Evolutionary conservation across 2,113 vertebrate species (phyloP).

Genomic region (Crotalus viridis): DNA sequence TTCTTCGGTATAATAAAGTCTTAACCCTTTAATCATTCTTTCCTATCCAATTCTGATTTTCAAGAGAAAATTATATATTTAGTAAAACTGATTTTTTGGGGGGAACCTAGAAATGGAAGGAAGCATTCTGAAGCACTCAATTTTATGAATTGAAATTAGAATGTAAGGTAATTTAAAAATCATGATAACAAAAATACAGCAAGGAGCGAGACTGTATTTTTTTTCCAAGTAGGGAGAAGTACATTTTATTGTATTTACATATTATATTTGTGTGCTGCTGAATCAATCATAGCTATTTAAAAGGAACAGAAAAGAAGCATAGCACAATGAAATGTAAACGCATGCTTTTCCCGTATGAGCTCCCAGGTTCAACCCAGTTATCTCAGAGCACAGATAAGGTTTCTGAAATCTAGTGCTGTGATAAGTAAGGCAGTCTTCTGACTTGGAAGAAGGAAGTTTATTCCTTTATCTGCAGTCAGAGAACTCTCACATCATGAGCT

Average conservation of each 20-base stretch:
- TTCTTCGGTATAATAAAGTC: not conserved
- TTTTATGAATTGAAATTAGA: not conserved
- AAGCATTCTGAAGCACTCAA: not conserved
- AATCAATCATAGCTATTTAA: not conserved
- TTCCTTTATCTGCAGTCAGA: not conserved
- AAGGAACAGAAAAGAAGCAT: not conserved
- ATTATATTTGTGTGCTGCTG: not conserved
- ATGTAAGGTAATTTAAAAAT: not conserved
- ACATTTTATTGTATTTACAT: not conserved
- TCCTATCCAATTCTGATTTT: not conserved
- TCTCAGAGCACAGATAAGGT: not conserved
- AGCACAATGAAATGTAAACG: not conserved
- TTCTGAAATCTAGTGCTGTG: not conserved
- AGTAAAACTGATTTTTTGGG: not conserved
- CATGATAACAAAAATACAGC: not conserved
- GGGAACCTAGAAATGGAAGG: not conserved
- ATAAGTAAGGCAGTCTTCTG: not conserved
- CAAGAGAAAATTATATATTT: not conserved
- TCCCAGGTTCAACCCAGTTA: not conserved
- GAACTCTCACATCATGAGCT: not conserved
- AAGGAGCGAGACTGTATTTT: not conserved
- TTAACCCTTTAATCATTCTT: not conserved
- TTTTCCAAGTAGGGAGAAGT: not conserved
- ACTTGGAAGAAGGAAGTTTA: not conserved
- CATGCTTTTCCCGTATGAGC: not conserved